Base-by-base conservation (phyloP, 2,888 invertebrate genomes). In the Cerceris ruficornis region DNA sequence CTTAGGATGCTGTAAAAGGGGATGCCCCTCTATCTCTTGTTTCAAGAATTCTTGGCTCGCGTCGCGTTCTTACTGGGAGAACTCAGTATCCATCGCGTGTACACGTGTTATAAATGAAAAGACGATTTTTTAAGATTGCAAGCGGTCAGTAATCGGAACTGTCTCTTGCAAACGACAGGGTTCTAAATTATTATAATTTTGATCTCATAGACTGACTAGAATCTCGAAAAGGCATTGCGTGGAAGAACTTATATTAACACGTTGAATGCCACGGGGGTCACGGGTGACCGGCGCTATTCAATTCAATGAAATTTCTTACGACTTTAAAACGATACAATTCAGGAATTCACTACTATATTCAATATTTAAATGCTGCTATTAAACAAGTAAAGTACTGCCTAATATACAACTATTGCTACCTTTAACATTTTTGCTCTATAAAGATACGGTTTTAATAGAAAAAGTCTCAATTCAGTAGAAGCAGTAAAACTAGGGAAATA, bases 11-110 rank as follows among this genome's bases (percentile, higher is more conserved):
- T 54, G 65, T 71, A 72, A 59, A 65, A 42, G 68, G 39, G 60
- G 52, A 68, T 49, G 72, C 65, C 60, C 68, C 74, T 72, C 78
- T 83, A 89, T 88, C 84, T 84, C 82, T 84, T 85, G 83, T 86
- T 84, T 87, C 85, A 82, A 89, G 88, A 83, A 90, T 90, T 89
- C 89, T 81, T 81, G 84, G 90, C 90, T 89, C 90, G 89, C 88
- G 87, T 88, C 85, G 73, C 68, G 64, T 61, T 59, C 88, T 87
- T 86, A 82, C 86, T 82, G 49, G 66, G 49, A 54, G 28, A 28
- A 28, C 28, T 28, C 28, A 60, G 54, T 64, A n/a, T n/a, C 54
- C 4, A 13, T 28, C 4, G 17, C 15, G 46, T 42, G 11, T n/a
- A 0, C 57, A 9, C 57, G 1, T 4, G 8, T 13, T 28, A 28